These are phyloP conservation scores for Phocoena sinus DNA, from an alignment of 2,113 vertebrate species.

Conservation along the genomic window DNA sequence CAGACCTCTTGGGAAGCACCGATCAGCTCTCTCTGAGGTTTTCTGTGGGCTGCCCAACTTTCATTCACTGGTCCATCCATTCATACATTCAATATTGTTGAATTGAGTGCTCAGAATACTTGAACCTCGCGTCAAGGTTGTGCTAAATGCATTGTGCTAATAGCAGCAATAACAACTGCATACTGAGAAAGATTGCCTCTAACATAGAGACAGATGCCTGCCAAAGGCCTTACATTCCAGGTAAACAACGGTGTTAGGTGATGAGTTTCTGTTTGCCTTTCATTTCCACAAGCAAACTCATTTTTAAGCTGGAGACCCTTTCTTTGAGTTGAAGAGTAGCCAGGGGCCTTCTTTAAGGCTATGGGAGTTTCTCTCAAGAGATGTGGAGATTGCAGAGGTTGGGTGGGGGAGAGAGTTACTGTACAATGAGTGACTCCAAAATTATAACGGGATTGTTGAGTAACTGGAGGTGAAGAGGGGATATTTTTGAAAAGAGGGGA, in stretches of 20 bases:
- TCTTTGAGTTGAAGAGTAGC: background rate
- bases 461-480: background rate
- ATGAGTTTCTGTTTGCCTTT: background rate
- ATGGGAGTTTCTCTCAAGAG: background rate
- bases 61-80: background rate
- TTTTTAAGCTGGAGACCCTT: background rate
- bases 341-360: background rate
- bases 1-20: background rate
- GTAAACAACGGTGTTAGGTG: background rate
- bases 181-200: background rate
- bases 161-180: background rate
- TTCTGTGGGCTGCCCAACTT: background rate
- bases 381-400: background rate
- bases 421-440: background rate
- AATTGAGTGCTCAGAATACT: background rate
- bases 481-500: background rate
- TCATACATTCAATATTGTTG: background rate
- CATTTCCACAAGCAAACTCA: background rate
- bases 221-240: background rate
- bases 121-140: background rate
- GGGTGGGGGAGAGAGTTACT: background rate
- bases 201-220: background rate
- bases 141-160: background rate
- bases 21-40: background rate
- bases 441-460: background rate